Evolutionary conservation across 2,888 invertebrate genomes (phyloP), one percentile per base, ranked within the genome.

Genomic region (Cryptocephalus primarius): DNA sequence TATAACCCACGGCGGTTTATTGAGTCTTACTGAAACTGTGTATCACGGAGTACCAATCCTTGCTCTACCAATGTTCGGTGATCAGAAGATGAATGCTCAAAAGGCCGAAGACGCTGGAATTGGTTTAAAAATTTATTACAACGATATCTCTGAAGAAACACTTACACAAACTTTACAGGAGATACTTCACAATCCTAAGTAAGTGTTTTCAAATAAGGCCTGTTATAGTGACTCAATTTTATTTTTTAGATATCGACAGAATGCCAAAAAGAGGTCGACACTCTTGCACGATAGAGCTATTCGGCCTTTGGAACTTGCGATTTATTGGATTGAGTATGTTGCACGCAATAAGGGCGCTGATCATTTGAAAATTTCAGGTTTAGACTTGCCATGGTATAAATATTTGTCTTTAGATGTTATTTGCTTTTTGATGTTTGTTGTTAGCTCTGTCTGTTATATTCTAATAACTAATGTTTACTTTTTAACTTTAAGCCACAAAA

Each of bases 1-100:
- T 52, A 74, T 80, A 47, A 77, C 77, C 8, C 75, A 78, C 56
- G 78, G 77, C 31, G 80, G 79, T 0, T 65, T 77, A 41, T 69
- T 79, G 55, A 76, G 77, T 51, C 67, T 74, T 10, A 73, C 74
- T 52, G 80, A 79, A 59, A 71, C 77, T 0, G 66, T 76, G 13
- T 67, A 71, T 46, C 69, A 71, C 40, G 69, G 68, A 14, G 72
- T 71, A 43, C 74, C 75, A 8, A 64, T 76, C 36, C 58, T 77
- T 43, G 72, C 74, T 38, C 69, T 77, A 50, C 76, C 77, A 40
- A 64, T 77, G 36, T 68, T 72, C 34, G 70, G 69, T 12, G 76
- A 77, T 50, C 76, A 77, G 53, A 65, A 66, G 44, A 60, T 69
- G 10, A 73, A 76, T 54, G 68, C 74, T 49, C 65, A 64, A 36